These are phyloP conservation scores for Tenebrosternarchus preto DNA, from an alignment of 2,113 vertebrate genomes.

Conservation along the genomic window DNA sequence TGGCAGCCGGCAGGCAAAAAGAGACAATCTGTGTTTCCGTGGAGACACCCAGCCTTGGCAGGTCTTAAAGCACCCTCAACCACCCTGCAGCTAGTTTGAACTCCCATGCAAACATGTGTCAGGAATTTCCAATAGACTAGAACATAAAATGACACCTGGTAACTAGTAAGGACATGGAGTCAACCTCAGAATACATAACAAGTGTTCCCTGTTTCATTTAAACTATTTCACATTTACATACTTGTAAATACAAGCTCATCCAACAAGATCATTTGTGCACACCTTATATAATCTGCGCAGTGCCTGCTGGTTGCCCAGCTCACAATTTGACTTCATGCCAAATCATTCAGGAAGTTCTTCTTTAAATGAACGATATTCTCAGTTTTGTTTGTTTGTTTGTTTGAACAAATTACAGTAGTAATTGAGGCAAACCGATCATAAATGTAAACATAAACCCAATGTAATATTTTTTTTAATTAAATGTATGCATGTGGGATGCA, in stretches of 20 bases:
- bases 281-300: too few species aligned
- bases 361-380: too few species aligned
- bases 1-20: conserved; percentile 46
- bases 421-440: too few species aligned
- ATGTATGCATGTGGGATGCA: too few species aligned
- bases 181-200: not conserved
- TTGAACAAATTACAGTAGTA: too few species aligned
- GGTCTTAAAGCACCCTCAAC: conserved; percentile 35
- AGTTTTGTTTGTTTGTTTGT: too few species aligned
- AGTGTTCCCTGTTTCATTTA: conserved; percentile 10
- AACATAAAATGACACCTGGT: conserved; percentile 33
- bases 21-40: conserved; percentile 48
- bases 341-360: too few species aligned
- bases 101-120: conserved; percentile 21
- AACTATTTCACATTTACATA: conserved; percentile 2
- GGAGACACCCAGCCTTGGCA: conserved; percentile 34
- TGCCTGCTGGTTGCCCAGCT: too few species aligned
- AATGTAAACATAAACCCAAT: too few species aligned
- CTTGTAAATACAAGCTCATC: conserved; percentile 13
- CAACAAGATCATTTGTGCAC: too few species aligned
- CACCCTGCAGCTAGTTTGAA: conserved; percentile 34
- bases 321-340: too few species aligned
- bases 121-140: conserved; percentile 19
- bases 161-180: conserved; percentile 1
- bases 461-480: too few species aligned